Conservation (phyloP, 2,113 vertebrate species). For the Cheilinus undulatus region DNA sequence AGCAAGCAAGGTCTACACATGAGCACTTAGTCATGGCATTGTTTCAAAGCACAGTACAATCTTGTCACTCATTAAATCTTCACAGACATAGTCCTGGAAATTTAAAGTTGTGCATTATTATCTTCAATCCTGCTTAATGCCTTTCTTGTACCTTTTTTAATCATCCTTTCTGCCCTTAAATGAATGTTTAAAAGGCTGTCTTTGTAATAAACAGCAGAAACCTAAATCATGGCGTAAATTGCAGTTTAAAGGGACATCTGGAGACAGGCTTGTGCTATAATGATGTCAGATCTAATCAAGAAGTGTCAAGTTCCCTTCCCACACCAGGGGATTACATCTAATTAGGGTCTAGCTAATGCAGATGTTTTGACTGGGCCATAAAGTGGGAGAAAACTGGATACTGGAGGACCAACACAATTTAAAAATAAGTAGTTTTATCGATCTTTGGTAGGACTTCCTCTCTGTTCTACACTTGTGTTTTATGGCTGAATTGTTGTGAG, state of each 20-base stretch:
- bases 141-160: too few species aligned
- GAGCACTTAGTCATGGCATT: neutral
- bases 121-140: too few species aligned
- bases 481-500: too few species aligned
- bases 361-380: slow-evolving; percentile 14
- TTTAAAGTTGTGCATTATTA: too few species aligned
- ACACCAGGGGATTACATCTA: slow-evolving; percentile 23
- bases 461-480: too few species aligned
- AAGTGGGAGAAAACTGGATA: neutral
- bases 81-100: too few species aligned
- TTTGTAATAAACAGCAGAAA: neutral
- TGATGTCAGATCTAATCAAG: slow-evolving; percentile 48
- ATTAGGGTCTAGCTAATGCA: slow-evolving; percentile 35
- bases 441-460: neutral
- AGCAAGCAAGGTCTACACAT: neutral
- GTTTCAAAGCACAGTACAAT: too few species aligned
- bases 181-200: too few species aligned
- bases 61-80: too few species aligned
- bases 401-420: neutral
- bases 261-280: slow-evolving; percentile 29
- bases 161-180: too few species aligned
- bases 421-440: neutral
- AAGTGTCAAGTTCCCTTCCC: slow-evolving; percentile 10
- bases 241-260: slow-evolving; percentile 41
- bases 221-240: slow-evolving; percentile 17